phyloP scores from a whole-genome alignment of 53 echinoderm and acorn worm genomes.

The Zoroaster sp. region DNA sequence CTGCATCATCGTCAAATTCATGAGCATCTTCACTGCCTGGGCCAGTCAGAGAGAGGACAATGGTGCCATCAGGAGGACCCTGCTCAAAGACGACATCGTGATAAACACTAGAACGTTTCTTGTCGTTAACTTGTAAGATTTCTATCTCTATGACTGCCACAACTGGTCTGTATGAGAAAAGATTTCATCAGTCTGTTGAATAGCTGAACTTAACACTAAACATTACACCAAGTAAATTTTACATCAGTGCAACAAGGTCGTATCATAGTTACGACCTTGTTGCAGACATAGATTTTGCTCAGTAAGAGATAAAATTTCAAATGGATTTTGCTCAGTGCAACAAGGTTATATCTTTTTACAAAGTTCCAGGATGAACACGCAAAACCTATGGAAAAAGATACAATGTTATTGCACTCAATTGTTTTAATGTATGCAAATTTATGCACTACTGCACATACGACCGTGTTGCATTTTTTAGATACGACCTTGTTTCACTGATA shows the following conservation, averaged over 20 bases:
- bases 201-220: too few relatives aligned
- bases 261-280: not conserved
- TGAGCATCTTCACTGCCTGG: not conserved
- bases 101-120: conserved; percentile 68
- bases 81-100: conserved; percentile 92
- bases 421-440: too few relatives aligned
- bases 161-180: conserved; percentile 68
- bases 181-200: not conserved
- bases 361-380: too few relatives aligned
- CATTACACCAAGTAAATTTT: not conserved
- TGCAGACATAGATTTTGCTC: too few relatives aligned
- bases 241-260: not conserved
- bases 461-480: too few relatives aligned
- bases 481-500: too few relatives aligned
- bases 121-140: conserved; percentile 76
- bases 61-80: conserved; percentile 85
- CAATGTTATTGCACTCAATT: too few relatives aligned
- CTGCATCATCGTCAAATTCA: conserved; percentile 79
- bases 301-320: not conserved
- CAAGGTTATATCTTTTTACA: too few relatives aligned
- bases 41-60: conserved; percentile 67
- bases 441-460: too few relatives aligned
- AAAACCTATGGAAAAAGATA: too few relatives aligned
- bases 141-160: conserved; percentile 83
- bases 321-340: too few relatives aligned